Evolutionary conservation across 1,140 invertebrate species (phyloP).

Genomic region (Lepidotrigona ventralis): DNA sequence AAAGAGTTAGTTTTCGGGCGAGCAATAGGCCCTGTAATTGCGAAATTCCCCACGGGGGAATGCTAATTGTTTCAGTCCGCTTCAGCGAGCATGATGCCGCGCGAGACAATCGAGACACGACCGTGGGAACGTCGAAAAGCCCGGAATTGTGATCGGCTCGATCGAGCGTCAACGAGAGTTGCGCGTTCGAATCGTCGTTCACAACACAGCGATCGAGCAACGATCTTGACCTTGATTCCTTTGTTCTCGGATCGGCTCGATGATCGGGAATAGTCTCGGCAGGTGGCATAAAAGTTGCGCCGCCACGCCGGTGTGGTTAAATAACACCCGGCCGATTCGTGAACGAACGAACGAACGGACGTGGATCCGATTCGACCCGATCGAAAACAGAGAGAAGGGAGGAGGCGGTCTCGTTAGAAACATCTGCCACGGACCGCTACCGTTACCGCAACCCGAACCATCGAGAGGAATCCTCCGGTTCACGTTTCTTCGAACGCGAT

Average conservation of each 20-base stretch:
- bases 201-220: no score
- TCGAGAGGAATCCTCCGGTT: background rate
- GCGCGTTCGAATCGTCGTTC: background rate
- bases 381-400: conserved; percentile 14
- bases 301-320: conserved; percentile 53
- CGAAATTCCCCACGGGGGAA: background rate
- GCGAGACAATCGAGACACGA: background rate
- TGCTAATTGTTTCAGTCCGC: conserved; percentile 16
- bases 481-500: background rate
- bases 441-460: conserved; percentile 33
- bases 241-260: conserved; percentile 39
- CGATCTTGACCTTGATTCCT: conserved; percentile 11
- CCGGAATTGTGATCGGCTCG: background rate
- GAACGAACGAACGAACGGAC: background rate
- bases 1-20: no score
- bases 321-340: conserved; percentile 38
- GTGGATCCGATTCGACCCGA: conserved; percentile 1
- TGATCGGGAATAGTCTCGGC: conserved; percentile 60
- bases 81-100: background rate
- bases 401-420: conserved; percentile 63
- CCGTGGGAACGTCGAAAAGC: conserved; percentile 20
- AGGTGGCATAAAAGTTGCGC: conserved; percentile 63
- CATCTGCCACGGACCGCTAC: conserved; percentile 64
- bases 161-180: conserved; percentile 11
- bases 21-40: no score